phyloP scores from a whole-genome alignment of 2,797 vertebrate genomes.

The Gallirallus australis region DNA sequence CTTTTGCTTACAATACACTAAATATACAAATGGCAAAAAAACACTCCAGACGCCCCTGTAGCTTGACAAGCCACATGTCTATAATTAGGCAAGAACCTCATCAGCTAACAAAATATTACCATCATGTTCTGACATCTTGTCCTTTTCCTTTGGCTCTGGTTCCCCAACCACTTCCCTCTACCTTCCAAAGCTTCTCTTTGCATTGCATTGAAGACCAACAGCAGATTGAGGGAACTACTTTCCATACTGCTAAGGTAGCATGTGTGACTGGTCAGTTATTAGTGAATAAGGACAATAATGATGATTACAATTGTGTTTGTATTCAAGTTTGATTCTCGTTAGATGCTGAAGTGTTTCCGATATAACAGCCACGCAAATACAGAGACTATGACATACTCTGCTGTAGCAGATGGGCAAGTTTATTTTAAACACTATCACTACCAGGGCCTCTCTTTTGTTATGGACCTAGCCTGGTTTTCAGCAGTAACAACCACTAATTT shows the following conservation, averaged over 20 bases:
- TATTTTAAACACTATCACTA: neutral
- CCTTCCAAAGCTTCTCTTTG: constrained; percentile 26
- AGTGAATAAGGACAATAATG: constrained; percentile 20
- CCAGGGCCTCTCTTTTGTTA: neutral
- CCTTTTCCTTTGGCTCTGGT: constrained; percentile 26
- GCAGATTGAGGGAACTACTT: neutral
- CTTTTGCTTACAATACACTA: constrained; percentile 49
- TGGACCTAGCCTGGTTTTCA: neutral
- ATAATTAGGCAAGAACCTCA: constrained; percentile 42
- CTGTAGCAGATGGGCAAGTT: neutral
- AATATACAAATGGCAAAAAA: constrained; percentile 59
- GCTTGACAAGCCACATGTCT: constrained; percentile 33
- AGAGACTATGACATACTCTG: neutral
- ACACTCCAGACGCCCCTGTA: constrained; percentile 33
- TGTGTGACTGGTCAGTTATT: constrained; percentile 2
- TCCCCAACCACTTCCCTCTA: constrained; percentile 43
- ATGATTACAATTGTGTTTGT: neutral
- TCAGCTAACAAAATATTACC: constrained; percentile 59
- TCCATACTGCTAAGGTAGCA: neutral
- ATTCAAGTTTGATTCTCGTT: neutral
- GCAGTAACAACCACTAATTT: neutral
- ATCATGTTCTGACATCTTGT: constrained; percentile 46
- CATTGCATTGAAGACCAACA: neutral
- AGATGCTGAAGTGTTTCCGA: neutral
- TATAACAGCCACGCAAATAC: neutral